Conservation (phyloP, 1,140 invertebrate species). For the Catajapyx aquilonaris region DNA sequence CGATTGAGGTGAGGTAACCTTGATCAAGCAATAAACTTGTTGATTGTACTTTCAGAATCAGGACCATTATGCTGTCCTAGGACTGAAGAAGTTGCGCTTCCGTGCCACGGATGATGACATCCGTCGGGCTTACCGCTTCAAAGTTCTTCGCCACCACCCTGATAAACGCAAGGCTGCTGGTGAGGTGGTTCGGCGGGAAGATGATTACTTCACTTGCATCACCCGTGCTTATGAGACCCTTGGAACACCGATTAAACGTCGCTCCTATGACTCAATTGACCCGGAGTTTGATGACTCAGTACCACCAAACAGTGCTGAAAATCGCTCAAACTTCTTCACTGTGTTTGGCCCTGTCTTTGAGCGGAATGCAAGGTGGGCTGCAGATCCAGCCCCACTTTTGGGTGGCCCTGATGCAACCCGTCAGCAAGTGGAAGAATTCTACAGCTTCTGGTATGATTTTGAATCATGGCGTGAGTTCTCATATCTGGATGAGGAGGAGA, state of each 20-base stretch:
- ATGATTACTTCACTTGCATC: conserved; percentile 97
- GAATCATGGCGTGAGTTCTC: conserved; percentile 98
- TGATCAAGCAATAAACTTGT: background rate
- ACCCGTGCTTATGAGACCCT: conserved; percentile 91
- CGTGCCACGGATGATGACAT: conserved; percentile 79
- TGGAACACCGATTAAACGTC: conserved; percentile 54
- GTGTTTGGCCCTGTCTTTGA: conserved; percentile 58
- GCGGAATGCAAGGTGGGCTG: conserved; percentile 80
- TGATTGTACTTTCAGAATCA: conserved; percentile 54
- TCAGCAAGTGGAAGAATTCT: conserved; percentile 62
- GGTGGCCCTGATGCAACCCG: conserved; percentile 48
- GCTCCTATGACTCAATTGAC: conserved; percentile 91
- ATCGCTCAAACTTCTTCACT: conserved; percentile 10
- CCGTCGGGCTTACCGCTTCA: conserved; percentile 67
- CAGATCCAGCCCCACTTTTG: conserved; percentile 60
- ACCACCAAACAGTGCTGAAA: conserved; percentile 27
- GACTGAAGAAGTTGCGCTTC: conserved; percentile 54
- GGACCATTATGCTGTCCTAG: conserved; percentile 88
- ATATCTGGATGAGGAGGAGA: conserved; percentile 97
- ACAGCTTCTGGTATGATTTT: conserved; percentile 90
- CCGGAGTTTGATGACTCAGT: conserved; percentile 78
- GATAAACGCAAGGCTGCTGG: conserved; percentile 83
- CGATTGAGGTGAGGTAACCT: background rate
- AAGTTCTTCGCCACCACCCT: conserved; percentile 90
- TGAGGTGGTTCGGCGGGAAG: conserved; percentile 59